Conservation (phyloP, 2,888 invertebrate genomes). For the Diaperis boleti region DNA sequence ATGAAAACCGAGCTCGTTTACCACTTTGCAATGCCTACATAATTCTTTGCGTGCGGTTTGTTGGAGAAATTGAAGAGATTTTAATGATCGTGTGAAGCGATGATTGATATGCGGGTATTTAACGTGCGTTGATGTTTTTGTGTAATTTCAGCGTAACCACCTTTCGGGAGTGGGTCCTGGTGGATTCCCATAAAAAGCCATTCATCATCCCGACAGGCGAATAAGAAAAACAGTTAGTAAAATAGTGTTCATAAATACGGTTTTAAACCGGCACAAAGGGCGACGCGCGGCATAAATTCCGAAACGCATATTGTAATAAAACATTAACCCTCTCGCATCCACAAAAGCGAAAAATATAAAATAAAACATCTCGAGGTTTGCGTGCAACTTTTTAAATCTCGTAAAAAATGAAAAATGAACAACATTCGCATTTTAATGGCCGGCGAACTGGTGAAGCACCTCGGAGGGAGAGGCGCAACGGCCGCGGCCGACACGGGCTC, state of each 20-base stretch:
- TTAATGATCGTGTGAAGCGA: slow-evolving; percentile 14
- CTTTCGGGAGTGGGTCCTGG: slow-evolving; percentile 8
- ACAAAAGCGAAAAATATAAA: slow-evolving; percentile 46
- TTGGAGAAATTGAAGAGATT: slow-evolving; percentile 4
- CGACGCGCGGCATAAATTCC: slow-evolving; percentile 40
- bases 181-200: slow-evolving; percentile 35
- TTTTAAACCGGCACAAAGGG: slow-evolving; percentile 40
- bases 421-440: slow-evolving; percentile 58
- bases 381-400: slow-evolving; percentile 55
- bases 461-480: slow-evolving; percentile 39
- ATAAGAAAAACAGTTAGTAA: slow-evolving; percentile 42
- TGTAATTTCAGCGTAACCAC: slow-evolving; percentile 29
- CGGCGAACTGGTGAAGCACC: slow-evolving; percentile 51
- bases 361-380: slow-evolving; percentile 50
- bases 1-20: too few species aligned
- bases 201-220: slow-evolving; percentile 41
- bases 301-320: slow-evolving; percentile 46
- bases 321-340: slow-evolving; percentile 42
- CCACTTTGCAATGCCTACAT: background rate
- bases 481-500: slow-evolving; percentile 37
- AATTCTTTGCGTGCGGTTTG: background rate
- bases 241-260: slow-evolving; percentile 45
- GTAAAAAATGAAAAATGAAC: slow-evolving; percentile 57
- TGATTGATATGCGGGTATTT: slow-evolving; percentile 26
- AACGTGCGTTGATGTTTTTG: slow-evolving; percentile 16